Percentiles rank a stretch among this genome's conserved stretches.
Conservation (phyloP, 2,888 invertebrate species). For the Cinara cedri region DNA sequence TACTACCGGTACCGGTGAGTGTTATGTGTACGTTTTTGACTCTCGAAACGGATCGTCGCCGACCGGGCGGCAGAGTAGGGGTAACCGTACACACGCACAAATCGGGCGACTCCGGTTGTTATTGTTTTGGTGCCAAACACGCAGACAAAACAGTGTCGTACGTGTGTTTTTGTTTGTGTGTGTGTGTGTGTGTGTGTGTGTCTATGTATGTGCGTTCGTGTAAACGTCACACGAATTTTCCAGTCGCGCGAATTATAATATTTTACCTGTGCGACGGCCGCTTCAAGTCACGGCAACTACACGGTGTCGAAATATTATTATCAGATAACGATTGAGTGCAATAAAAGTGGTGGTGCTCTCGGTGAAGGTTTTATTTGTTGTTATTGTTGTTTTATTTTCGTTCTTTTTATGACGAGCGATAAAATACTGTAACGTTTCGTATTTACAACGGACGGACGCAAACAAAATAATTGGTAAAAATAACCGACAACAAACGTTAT, state of each 20-base stretch:
- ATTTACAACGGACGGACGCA: no score
- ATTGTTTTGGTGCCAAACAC: constrained; percentile 51
- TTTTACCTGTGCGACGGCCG: not conserved
- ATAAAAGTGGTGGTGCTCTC: not conserved
- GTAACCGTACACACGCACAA: constrained; percentile 14
- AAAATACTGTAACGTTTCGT: not conserved
- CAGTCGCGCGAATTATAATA: not conserved
- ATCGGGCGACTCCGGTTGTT: constrained; percentile 30
- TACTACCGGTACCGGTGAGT: constrained; percentile 28
- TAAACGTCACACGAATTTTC: constrained; percentile 15
- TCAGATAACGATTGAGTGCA: not conserved
- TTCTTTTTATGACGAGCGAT: not conserved
- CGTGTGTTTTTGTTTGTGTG: not conserved
- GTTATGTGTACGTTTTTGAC: not conserved
- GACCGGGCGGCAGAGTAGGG: constrained; percentile 22
- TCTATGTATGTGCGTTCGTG: no score
- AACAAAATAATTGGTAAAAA: no score
- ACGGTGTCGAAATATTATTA: not conserved
- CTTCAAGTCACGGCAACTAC: not conserved
- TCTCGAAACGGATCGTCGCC: constrained; percentile 27
- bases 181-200: not conserved
- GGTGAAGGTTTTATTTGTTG: no score
- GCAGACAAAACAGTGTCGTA: constrained; percentile 43
- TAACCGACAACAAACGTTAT: no score
- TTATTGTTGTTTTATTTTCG: no score